phyloP scores from a whole-genome alignment of 2,888 invertebrate genomes.

The Cartodere bifasciata region DNA sequence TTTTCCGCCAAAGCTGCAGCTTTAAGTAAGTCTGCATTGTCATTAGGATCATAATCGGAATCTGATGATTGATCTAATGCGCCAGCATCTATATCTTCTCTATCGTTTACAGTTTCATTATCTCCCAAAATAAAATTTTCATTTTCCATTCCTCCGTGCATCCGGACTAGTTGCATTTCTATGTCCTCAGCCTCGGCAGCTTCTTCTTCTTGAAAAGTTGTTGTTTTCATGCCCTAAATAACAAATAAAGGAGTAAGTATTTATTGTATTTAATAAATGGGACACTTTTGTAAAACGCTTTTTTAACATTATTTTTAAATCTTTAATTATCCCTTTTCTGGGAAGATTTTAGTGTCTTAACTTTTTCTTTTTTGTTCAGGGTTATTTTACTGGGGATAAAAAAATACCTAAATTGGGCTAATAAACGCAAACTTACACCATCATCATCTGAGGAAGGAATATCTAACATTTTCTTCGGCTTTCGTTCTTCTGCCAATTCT shows the following conservation, averaged over 20 bases:
- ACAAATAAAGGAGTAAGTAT: too few species aligned
- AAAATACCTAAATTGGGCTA: too few species aligned
- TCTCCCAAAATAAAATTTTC: conserved; percentile 14
- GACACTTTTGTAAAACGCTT: too few species aligned
- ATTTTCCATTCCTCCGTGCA: conserved; percentile 23
- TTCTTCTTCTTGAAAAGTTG: too few species aligned
- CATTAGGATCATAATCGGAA: conserved; percentile 27
- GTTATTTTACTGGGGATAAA: too few species aligned
- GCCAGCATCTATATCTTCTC: conserved; percentile 26
- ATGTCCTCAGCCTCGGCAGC: conserved; percentile 33
- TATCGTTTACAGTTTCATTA: conserved; percentile 16
- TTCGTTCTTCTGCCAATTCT: conserved; percentile 15
- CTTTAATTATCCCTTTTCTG: too few species aligned
- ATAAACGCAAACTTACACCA: conserved; percentile 4
- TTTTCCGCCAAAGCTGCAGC: conserved; percentile 25
- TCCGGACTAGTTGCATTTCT: conserved; percentile 31
- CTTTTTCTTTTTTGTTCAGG: too few species aligned
- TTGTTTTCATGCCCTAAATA: too few species aligned
- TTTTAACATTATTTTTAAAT: too few species aligned
- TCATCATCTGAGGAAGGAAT: conserved; percentile 33
- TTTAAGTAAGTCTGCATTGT: conserved; percentile 18
- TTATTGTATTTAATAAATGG: too few species aligned
- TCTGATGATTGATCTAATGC: conserved; percentile 29
- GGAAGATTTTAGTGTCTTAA: too few species aligned
- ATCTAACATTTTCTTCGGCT: conserved; percentile 30